phyloP scores from a whole-genome alignment of 2,113 vertebrate genomes.

The Typhlomys cinereus region DNA sequence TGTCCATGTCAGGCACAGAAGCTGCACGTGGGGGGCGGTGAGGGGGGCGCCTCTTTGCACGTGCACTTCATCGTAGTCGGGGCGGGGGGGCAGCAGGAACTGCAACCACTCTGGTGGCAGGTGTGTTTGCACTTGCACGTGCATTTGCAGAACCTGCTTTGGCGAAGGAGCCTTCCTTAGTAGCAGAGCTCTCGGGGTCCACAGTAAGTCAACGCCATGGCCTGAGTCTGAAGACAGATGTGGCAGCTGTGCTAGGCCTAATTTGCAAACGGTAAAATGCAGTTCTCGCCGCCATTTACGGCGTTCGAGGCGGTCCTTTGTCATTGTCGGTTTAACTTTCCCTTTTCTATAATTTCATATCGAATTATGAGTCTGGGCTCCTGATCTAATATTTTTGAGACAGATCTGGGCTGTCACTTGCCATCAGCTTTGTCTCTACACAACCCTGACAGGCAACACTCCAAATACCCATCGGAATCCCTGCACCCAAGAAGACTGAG shows the following conservation, averaged over 20 bases:
- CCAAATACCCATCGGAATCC: too few relatives aligned
- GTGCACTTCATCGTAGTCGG: too few relatives aligned
- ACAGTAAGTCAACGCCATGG: background rate
- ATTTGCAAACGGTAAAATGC: background rate
- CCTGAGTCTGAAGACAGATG: background rate
- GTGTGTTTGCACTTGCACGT: background rate
- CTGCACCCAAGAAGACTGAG: too few relatives aligned
- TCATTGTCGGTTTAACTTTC: background rate
- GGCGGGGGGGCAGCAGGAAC: too few relatives aligned
- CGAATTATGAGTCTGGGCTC: background rate
- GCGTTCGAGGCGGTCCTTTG: background rate
- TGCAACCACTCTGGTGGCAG: background rate
- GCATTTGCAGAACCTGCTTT: too few relatives aligned
- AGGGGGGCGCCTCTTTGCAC: too few relatives aligned
- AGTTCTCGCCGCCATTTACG: background rate
- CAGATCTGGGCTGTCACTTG: too few relatives aligned
- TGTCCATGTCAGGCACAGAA: too few relatives aligned
- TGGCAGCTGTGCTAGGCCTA: background rate
- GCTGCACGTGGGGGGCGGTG: too few relatives aligned
- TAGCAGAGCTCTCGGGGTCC: background rate
- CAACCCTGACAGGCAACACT: accelerated
- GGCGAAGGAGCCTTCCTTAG: too few relatives aligned
- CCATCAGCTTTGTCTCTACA: background rate
- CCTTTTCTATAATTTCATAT: background rate
- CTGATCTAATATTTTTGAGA: background rate